phyloP scores from a whole-genome alignment of 2,888 invertebrate species.

The Meliscaeva auricollis region DNA sequence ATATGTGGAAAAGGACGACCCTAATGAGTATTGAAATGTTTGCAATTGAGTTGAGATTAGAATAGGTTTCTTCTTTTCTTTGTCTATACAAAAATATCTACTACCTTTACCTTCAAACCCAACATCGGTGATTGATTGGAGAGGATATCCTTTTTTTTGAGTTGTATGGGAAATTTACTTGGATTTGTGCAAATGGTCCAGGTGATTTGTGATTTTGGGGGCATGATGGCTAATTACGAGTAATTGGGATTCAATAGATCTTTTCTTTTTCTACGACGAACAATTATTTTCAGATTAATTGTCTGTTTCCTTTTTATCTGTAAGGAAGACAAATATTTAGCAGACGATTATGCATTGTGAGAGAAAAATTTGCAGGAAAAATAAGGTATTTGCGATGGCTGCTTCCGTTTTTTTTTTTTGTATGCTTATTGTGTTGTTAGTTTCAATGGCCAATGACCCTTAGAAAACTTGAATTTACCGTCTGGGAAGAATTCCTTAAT shows the following conservation, averaged over 20 bases:
- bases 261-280: background rate
- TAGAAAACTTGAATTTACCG: too few relatives aligned
- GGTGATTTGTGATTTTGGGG: conserved; percentile 35
- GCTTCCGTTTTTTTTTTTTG: too few relatives aligned
- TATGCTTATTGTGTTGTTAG: too few relatives aligned
- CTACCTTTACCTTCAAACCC: conserved; percentile 1
- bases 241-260: conserved; percentile 22
- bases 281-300: conserved; percentile 8
- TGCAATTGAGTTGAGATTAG: conserved; percentile 14
- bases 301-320: conserved; percentile 4
- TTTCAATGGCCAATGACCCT: too few relatives aligned
- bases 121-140: conserved; percentile 65
- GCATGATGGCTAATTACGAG: conserved; percentile 26
- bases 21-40: conserved; percentile 68
- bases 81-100: background rate
- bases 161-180: conserved; percentile 25
- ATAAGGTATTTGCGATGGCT: too few relatives aligned
- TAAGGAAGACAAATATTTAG: background rate
- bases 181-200: conserved; percentile 10
- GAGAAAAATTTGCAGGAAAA: background rate
- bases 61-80: conserved; percentile 15
- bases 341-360: background rate
- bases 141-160: conserved; percentile 44
- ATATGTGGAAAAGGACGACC: conserved; percentile 8
- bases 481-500: too few relatives aligned